A percentile compares a stretch with the other conserved stretches of the same genome.
These are phyloP conservation scores for Mythimna loreyi DNA, from an alignment of 2,888 invertebrate species.

Conservation along the genomic window DNA sequence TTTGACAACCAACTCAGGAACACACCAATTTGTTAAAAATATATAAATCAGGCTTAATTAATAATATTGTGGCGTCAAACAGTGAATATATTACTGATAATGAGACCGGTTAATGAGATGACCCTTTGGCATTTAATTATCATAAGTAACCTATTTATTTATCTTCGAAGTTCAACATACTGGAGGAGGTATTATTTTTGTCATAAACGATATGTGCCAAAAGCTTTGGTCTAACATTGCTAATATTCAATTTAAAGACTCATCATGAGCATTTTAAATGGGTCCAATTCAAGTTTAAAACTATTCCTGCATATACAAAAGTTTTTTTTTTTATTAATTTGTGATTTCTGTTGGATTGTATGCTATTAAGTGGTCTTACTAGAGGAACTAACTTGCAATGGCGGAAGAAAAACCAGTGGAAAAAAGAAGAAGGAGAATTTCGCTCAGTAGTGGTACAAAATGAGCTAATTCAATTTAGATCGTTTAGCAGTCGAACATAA, in stretches of 20 bases:
- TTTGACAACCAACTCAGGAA: constrained; percentile 15
- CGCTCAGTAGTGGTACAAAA: too few species aligned
- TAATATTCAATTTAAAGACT: neutral
- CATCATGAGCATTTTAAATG: neutral
- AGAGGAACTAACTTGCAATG: too few species aligned
- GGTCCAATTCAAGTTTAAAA: neutral
- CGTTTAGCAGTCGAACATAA: too few species aligned
- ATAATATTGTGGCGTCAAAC: constrained; percentile 31
- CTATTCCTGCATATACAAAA: neutral
- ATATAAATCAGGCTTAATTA: constrained; percentile 44
- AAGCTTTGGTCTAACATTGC: neutral
- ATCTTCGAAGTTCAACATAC: constrained; percentile 36
- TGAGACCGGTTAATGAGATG: constrained; percentile 34
- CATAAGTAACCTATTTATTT: constrained; percentile 22
- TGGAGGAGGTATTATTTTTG: neutral
- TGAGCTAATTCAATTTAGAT: too few species aligned
- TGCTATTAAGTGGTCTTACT: too few species aligned
- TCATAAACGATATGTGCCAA: neutral
- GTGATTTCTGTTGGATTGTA: neutral
- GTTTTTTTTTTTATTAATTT: neutral
- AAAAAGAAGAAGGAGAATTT: too few species aligned
- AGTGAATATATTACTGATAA: constrained; percentile 50
- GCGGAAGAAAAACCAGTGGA: too few species aligned
- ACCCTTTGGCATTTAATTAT: constrained; percentile 48
- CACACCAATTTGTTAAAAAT: constrained; percentile 39